A percentile compares a stretch with the other conserved stretches of the same genome.
These are phyloP conservation scores for Astyanax mexicanus DNA, from an alignment of 2,797 vertebrate genomes.

Conservation along the genomic window DNA sequence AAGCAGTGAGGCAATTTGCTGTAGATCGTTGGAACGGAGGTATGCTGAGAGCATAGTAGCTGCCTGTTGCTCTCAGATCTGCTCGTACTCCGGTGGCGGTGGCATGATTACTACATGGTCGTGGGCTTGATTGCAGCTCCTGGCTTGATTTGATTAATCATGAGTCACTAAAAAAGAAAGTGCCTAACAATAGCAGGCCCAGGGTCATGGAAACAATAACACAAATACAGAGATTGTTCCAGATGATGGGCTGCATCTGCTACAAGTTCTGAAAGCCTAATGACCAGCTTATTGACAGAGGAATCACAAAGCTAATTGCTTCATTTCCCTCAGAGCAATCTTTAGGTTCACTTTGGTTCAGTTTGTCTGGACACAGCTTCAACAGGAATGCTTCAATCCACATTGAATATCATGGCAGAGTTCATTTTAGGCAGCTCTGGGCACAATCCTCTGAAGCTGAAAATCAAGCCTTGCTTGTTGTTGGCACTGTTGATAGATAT, in stretches of 20 bases:
- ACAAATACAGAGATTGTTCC: constrained; percentile 9
- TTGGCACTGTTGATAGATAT: background rate
- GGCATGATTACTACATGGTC: constrained; percentile 2
- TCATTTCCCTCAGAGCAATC: background rate
- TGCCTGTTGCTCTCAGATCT: background rate
- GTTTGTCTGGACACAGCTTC: background rate
- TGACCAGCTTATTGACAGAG: background rate
- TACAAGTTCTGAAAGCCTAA: background rate
- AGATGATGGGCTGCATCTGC: constrained; percentile 15
- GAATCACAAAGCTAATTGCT: background rate
- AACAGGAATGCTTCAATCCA: background rate
- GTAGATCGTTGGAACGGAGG: background rate
- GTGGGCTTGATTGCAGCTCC: constrained; percentile 11
- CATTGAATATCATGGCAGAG: background rate
- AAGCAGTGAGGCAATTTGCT: constrained; percentile 13
- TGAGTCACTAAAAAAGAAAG: constrained; percentile 3
- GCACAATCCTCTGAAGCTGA: constrained; percentile 11
- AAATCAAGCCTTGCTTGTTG: constrained; percentile 11
- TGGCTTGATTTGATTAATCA: constrained; percentile 33
- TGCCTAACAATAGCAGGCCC: background rate
- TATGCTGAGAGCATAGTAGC: background rate
- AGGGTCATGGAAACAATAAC: background rate
- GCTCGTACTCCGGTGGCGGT: constrained; percentile 6
- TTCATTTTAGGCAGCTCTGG: constrained; percentile 14
- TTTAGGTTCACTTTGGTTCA: background rate